A percentile compares a stretch with the other conserved stretches of the same genome.
phyloP scores from a whole-genome alignment of 2,113 vertebrate genomes.

The Tragulus kanchil region DNA sequence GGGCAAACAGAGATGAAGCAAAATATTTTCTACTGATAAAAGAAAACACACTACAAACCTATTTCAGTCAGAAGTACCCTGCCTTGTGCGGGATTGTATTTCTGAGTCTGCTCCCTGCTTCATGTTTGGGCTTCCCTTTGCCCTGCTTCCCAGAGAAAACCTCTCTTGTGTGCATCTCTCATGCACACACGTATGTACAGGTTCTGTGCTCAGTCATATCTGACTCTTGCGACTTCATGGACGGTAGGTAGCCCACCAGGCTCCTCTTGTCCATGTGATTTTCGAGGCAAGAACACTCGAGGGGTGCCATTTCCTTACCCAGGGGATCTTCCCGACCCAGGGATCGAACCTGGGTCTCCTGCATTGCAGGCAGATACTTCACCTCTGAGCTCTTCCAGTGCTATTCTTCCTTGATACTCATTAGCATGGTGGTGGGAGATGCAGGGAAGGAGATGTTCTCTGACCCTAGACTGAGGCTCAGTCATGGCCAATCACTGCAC shows the following conservation, averaged over 20 bases:
- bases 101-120: neutral
- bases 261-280: neutral
- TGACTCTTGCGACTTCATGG: neutral
- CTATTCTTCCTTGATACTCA: neutral
- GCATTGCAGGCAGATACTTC: neutral
- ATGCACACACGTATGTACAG: neutral
- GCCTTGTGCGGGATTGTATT: neutral
- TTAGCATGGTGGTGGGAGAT: no score
- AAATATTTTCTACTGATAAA: neutral
- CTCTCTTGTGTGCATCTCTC: neutral
- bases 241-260: neutral
- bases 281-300: neutral
- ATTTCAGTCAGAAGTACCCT: neutral
- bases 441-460: fast-evolving
- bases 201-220: neutral
- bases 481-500: fast-evolving
- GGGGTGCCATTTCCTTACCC: neutral
- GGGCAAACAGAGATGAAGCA: neutral
- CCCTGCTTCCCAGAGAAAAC: neutral
- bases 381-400: neutral
- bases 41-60: neutral
- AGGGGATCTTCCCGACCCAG: neutral
- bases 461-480: neutral
- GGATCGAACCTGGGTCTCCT: neutral
- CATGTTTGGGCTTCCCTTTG: neutral